phyloP scores from a whole-genome alignment of 2,797 vertebrate species.

The Neoniphon sammara region DNA sequence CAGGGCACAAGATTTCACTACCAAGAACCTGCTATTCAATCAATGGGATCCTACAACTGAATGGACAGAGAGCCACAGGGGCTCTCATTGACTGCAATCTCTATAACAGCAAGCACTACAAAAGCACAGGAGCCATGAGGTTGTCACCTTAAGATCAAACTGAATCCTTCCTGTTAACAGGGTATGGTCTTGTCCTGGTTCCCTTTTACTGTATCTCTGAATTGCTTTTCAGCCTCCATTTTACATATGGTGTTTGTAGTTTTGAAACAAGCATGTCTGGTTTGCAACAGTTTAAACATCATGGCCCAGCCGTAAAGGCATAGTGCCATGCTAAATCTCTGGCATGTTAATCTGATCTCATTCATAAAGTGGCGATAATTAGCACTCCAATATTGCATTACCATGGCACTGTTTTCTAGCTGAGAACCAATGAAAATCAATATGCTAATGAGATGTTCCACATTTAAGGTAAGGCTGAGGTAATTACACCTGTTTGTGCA shows the following conservation, averaged over 20 bases:
- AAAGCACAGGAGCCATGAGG: neutral
- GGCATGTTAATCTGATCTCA: too few relatives aligned
- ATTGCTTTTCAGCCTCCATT: neutral
- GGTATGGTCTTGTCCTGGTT: constrained; percentile 6
- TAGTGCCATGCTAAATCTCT: too few relatives aligned
- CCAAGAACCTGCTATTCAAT: constrained; percentile 42
- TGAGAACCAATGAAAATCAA: too few relatives aligned
- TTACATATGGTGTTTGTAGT: neutral
- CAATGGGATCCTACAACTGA: constrained; percentile 24
- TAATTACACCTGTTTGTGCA: too few relatives aligned
- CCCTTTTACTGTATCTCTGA: constrained; percentile 6
- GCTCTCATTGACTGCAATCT: constrained; percentile 23
- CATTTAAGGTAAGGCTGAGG: too few relatives aligned
- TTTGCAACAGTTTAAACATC: neutral
- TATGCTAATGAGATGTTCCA: too few relatives aligned
- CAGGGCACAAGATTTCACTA: constrained; percentile 54
- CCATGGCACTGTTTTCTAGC: too few relatives aligned
- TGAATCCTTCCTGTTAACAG: constrained; percentile 1
- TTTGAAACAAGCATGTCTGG: too few relatives aligned
- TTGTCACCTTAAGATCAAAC: constrained; percentile 3
- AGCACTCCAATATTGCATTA: too few relatives aligned
- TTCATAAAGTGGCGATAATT: too few relatives aligned
- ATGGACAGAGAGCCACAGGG: constrained; percentile 30
- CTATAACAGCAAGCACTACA: constrained; percentile 1
- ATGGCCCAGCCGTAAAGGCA: too few relatives aligned